These are phyloP conservation scores for Ochlodes sylvanus DNA, from an alignment of 2,888 invertebrate genomes.

Conservation along the genomic window DNA sequence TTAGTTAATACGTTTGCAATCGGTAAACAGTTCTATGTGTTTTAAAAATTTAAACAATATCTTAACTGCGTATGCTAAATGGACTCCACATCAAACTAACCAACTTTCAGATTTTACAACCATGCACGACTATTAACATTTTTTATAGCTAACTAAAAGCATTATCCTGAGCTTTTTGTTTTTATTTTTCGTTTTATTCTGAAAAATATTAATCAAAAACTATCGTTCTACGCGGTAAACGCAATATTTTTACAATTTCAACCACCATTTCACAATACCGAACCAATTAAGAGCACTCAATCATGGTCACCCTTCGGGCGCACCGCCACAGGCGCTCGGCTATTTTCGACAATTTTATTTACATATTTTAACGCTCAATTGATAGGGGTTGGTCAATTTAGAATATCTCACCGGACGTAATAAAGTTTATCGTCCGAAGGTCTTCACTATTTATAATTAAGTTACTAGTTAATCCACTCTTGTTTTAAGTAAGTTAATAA, in stretches of 20 bases:
- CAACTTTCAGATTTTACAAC: too few species aligned
- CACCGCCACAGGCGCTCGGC: conserved; percentile 57
- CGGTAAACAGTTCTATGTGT: too few species aligned
- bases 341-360: conserved; percentile 78
- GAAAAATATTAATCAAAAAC: neutral
- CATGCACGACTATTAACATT: too few species aligned
- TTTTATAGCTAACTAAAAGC: too few species aligned
- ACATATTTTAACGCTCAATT: conserved; percentile 82
- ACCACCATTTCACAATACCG: conserved; percentile 12
- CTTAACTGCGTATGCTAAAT: too few species aligned
- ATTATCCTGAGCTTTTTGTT: neutral
- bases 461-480: neutral
- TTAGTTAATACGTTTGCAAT: too few species aligned
- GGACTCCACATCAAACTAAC: too few species aligned
- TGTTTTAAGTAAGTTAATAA: too few species aligned
- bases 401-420: conserved; percentile 44
- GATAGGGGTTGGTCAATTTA: conserved; percentile 79
- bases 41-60: too few species aligned
- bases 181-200: neutral
- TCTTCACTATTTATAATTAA: neutral
- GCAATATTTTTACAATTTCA: conserved; percentile 24
- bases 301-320: conserved; percentile 54
- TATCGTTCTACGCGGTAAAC: neutral
- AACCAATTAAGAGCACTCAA: conserved; percentile 33
- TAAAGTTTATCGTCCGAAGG: conserved; percentile 15